phyloP scores from a whole-genome alignment of 2,888 invertebrate species.

The Parnassius glacialis region DNA sequence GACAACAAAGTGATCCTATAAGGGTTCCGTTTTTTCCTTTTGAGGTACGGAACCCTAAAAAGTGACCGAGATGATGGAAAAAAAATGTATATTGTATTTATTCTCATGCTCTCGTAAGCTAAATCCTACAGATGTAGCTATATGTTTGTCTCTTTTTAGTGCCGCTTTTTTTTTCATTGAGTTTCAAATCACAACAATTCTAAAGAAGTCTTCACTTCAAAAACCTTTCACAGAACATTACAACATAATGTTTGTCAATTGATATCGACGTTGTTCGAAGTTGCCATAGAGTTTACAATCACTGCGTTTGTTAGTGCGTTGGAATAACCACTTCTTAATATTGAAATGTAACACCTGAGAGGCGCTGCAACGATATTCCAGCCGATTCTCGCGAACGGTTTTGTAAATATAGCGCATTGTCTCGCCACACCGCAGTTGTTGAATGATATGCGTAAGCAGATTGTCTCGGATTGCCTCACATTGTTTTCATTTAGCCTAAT shows the following conservation, averaged over 20 bases:
- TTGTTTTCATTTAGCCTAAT: background rate
- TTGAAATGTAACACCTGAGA: background rate
- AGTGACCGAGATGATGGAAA: too few species aligned
- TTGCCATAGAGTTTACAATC: too few species aligned
- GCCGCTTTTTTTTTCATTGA: too few species aligned
- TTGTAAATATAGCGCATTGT: slow-evolving; percentile 1
- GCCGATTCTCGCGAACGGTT: background rate
- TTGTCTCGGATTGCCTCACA: background rate
- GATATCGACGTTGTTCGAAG: background rate
- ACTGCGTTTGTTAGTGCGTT: background rate
- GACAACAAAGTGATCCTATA: too few species aligned
- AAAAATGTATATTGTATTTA: too few species aligned
- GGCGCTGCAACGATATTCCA: background rate
- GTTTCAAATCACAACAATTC: too few species aligned
- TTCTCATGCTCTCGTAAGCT: too few species aligned
- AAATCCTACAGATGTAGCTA: too few species aligned
- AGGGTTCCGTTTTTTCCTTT: too few species aligned
- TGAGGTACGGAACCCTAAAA: too few species aligned
- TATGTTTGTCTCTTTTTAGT: too few species aligned
- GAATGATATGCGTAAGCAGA: background rate
- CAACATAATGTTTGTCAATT: slow-evolving; percentile 2
- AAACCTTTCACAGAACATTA: background rate
- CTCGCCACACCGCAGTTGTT: background rate
- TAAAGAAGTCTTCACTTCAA: too few species aligned
- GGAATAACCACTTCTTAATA: background rate